A percentile compares a stretch with the other conserved stretches of the same genome.
Evolutionary conservation across 2,113 vertebrate genomes (phyloP).

Genomic region (Pterocles burchelli): DNA sequence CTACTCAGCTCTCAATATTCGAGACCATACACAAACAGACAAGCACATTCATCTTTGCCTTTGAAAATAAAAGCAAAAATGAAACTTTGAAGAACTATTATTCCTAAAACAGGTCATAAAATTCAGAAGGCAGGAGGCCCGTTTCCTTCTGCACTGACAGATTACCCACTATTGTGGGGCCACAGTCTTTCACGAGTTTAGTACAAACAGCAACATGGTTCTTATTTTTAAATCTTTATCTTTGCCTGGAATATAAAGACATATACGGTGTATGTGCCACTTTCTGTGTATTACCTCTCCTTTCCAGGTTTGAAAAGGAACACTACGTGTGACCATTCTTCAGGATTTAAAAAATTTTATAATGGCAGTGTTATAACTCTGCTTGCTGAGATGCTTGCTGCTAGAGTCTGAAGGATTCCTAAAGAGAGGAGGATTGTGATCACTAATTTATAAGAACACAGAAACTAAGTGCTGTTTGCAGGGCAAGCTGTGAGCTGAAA

Average conservation of each 20-base stretch:
- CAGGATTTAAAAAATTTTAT: not conserved
- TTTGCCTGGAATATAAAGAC: not conserved
- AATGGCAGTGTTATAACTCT: not conserved
- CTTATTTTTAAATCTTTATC: not conserved
- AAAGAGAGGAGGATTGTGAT: not conserved
- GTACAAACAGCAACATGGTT: not conserved
- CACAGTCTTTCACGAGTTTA: not conserved
- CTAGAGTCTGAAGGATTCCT: not conserved
- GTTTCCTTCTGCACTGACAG: not conserved
- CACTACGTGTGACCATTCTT: not conserved
- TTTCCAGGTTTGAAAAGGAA: not conserved
- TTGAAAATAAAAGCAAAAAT: constrained; percentile 29
- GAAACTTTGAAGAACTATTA: constrained; percentile 42
- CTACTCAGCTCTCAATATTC: constrained; percentile 18
- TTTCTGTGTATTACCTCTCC: not conserved
- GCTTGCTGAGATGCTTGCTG: not conserved
- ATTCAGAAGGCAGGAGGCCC: not conserved
- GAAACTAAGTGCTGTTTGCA: not conserved
- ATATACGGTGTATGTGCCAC: fast-evolving
- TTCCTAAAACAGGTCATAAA: constrained; percentile 1
- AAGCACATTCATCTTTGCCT: constrained; percentile 39
- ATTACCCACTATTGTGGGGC: not conserved
- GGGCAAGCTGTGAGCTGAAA: not conserved
- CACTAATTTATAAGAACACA: not conserved
- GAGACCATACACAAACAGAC: not conserved